Base-by-base conservation (phyloP, 2,797 vertebrate genomes). In the Melanogrammus aeglefinus region DNA sequence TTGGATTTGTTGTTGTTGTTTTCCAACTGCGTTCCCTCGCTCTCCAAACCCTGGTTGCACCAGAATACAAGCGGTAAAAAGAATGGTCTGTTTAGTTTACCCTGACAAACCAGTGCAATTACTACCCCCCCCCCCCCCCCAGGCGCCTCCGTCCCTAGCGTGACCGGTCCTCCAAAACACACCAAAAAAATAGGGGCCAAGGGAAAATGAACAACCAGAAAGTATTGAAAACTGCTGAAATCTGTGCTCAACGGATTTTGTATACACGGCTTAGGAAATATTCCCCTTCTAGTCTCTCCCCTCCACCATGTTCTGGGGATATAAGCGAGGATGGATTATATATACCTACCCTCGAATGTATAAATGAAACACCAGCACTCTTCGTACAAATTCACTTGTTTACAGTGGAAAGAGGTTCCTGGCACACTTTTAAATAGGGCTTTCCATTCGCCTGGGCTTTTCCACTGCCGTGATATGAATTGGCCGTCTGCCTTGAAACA, bases 331-430 rank as follows among this genome's bases (percentile, higher is more conserved):
- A 79, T 73, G 73, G 75, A 80, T 82, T 80, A 63, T 74, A 82
- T 80, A 63, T 74, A 81, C 75, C 79, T 74, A 76, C 76, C 57
- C 7, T 13, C 77, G 75, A 16, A 38, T 13, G 1, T 73, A 81
- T 80, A 80, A 79, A 83, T 87, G 75, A 81, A 76, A 77, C 74
- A 73, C 75, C 75, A 44, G 85, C 78, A 35, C 81, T 83, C 79
- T 77, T 83, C 82, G 39, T 83, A 89, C 83, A 80, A 81, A 83
- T 82, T 79, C 80, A 81, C 76, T 82, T 85, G 76, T 91, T 90
- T 88, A 85, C 87, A 88, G 86, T 86, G 87, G 87, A 92, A 86
- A 84, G 83, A 63, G 79, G 81, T 80, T 82, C 84, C 90, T 87
- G 89, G 87, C 80, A 81, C 80, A 78, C 80, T 82, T 84, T 88